Conservation (phyloP, 2,113 vertebrate species). For the Seriola rivoliana region DNA sequence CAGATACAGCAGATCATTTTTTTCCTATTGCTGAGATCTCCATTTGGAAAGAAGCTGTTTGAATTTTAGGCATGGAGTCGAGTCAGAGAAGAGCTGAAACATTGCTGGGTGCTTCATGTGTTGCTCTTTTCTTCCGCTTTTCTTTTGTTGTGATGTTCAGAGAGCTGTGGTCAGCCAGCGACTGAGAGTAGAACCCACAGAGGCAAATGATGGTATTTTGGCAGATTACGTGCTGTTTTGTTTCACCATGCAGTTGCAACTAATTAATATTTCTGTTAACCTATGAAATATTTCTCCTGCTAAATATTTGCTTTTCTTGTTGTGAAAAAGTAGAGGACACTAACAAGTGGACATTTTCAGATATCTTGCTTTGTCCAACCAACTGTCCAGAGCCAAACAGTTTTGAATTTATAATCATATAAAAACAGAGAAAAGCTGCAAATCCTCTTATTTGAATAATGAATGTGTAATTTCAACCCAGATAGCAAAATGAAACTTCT, state of each 20-base stretch:
- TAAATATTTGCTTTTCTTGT: not conserved
- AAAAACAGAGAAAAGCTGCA: not conserved
- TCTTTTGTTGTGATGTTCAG: not conserved
- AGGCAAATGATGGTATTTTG: not conserved
- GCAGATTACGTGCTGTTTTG: not conserved
- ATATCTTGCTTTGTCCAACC: not conserved
- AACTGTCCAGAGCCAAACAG: not conserved
- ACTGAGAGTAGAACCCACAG: not conserved
- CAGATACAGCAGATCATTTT: not conserved
- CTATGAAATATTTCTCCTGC: not conserved
- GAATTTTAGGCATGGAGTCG: not conserved
- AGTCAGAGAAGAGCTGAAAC: not conserved
- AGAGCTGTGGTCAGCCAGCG: not conserved
- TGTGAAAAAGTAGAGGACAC: not conserved
- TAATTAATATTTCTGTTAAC: not conserved
- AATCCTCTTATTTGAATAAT: not conserved
- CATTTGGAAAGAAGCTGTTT: not conserved
- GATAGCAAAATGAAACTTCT: too few species aligned
- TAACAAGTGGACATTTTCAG: not conserved
- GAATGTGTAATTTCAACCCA: too few species aligned
- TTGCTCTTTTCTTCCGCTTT: not conserved
- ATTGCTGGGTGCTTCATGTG: not conserved
- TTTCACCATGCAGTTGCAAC: not conserved
- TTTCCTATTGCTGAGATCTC: not conserved
- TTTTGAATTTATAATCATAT: not conserved